These are phyloP conservation scores for Chelonus formosanus DNA, from an alignment of 2,888 invertebrate species.

Conservation along the genomic window DNA sequence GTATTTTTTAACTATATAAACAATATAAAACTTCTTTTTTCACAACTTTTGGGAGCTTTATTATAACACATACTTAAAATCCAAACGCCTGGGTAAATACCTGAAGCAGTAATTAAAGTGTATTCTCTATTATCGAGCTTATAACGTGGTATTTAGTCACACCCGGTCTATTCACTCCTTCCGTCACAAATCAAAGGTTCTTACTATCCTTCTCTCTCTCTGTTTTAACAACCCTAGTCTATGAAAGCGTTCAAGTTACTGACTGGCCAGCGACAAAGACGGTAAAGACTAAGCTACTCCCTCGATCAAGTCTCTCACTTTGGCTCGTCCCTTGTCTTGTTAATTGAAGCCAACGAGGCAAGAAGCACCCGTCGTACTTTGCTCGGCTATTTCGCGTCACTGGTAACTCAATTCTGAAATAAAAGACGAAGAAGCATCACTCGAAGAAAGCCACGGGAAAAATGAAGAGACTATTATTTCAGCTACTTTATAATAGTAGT, in stretches of 20 bases:
- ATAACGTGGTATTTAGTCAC: conserved; percentile 37
- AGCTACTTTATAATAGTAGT: conserved; percentile 2
- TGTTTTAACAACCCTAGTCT: conserved; percentile 1
- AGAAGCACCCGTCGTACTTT: conserved; percentile 21
- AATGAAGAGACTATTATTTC: neutral
- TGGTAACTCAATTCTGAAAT: conserved; percentile 33
- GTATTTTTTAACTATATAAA: too few species aligned
- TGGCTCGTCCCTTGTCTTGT: conserved; percentile 16
- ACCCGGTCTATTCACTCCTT: conserved; percentile 16
- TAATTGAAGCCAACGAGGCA: conserved; percentile 38
- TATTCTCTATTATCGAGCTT: conserved; percentile 38
- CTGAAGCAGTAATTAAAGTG: conserved; percentile 8
- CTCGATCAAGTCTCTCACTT: conserved; percentile 8
- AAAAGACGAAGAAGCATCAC: conserved; percentile 30
- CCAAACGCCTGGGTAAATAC: too few species aligned
- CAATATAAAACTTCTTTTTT: too few species aligned
- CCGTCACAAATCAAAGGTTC: conserved; percentile 26
- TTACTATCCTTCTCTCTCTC: neutral
- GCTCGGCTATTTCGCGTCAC: conserved; percentile 20
- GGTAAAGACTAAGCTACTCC: conserved; percentile 14
- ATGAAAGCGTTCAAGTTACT: conserved; percentile 35
- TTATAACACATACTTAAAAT: conserved; percentile 19
- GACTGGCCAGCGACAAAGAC: conserved; percentile 15
- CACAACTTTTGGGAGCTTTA: too few species aligned
- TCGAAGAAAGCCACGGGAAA: conserved; percentile 10